Percentiles rank a stretch among this genome's conserved stretches.
Evolutionary conservation across 2,113 vertebrate species (phyloP).

Genomic region (Sorex fumeus): DNA sequence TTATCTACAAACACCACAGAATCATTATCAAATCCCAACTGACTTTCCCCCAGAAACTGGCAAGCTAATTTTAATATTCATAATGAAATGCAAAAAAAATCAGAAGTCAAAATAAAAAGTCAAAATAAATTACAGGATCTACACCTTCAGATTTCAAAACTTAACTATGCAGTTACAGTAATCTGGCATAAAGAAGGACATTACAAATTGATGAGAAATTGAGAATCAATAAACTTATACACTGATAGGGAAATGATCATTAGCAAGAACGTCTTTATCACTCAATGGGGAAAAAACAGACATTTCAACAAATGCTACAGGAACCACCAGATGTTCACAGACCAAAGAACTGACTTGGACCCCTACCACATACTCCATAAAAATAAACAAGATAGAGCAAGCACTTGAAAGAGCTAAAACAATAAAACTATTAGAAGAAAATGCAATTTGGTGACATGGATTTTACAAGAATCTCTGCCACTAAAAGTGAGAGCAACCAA

Average conservation of each 20-base stretch:
- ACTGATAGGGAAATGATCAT: not conserved
- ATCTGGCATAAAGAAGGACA: constrained; percentile 6
- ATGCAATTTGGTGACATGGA: not conserved
- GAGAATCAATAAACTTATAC: not conserved
- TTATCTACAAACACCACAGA: not conserved
- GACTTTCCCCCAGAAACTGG: not conserved
- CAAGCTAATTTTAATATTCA: not conserved
- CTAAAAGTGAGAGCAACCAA: not conserved
- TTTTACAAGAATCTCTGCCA: not conserved
- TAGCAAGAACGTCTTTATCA: not conserved
- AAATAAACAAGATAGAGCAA: constrained; percentile 31
- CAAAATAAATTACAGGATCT: not conserved
- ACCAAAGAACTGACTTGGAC: constrained; percentile 13
- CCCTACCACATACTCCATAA: not conserved
- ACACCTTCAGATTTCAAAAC: constrained; percentile 8
- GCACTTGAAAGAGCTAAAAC: constrained; percentile 12
- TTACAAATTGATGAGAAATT: not conserved
- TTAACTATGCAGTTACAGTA: constrained; percentile 6
- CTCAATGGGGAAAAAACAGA: not conserved
- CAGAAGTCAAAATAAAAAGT: constrained; percentile 37
- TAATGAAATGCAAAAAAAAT: constrained; percentile 3
- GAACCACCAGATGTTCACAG: not conserved
- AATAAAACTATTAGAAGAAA: constrained; percentile 5
- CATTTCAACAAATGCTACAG: not conserved
- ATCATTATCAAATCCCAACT: not conserved